Conservation (phyloP, 1,140 invertebrate genomes). For the Dinoponera quadriceps region DNA sequence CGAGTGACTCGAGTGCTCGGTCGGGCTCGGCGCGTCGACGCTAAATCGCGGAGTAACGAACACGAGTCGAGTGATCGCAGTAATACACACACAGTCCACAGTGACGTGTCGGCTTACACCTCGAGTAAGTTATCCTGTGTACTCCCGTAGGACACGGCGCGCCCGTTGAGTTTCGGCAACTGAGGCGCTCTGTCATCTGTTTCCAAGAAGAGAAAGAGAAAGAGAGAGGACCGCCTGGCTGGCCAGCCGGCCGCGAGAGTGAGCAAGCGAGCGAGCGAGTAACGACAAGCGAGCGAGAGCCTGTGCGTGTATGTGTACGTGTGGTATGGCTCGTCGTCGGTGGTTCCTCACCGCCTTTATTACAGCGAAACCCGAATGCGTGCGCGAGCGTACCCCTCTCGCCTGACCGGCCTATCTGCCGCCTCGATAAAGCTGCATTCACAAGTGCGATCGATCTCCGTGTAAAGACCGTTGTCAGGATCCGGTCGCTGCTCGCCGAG, state of each 20-base stretch:
- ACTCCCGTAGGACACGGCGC: conserved; percentile 37
- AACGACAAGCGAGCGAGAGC: conserved; percentile 28
- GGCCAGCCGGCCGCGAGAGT: too few relatives aligned
- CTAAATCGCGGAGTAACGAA: not conserved
- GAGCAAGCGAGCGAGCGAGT: conserved; percentile 25
- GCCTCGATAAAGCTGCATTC: conserved; percentile 75
- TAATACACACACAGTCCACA: conserved; percentile 7
- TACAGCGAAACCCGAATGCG: conserved; percentile 78
- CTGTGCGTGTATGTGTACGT: conserved; percentile 39
- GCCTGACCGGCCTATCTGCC: conserved; percentile 68
- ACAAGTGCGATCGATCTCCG: conserved; percentile 67
- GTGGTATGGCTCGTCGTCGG: conserved; percentile 76
- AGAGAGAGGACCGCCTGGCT: conserved; percentile 46
- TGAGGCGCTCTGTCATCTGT: conserved; percentile 75
- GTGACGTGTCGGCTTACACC: conserved; percentile 2
- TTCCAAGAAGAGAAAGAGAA: conserved; percentile 75
- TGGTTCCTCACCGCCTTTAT: conserved; percentile 71
- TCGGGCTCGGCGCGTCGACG: not conserved
- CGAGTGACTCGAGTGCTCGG: conserved; percentile 1
- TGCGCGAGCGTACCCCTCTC: conserved; percentile 79
- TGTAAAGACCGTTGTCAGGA: conserved; percentile 53
- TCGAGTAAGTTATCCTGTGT: conserved; percentile 35
- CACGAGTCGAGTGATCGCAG: not conserved
- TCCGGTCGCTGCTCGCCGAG: conserved; percentile 50
- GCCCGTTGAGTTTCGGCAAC: conserved; percentile 51